phyloP scores from a whole-genome alignment of 2,888 invertebrate species.

The Tetragonula carbonaria region DNA sequence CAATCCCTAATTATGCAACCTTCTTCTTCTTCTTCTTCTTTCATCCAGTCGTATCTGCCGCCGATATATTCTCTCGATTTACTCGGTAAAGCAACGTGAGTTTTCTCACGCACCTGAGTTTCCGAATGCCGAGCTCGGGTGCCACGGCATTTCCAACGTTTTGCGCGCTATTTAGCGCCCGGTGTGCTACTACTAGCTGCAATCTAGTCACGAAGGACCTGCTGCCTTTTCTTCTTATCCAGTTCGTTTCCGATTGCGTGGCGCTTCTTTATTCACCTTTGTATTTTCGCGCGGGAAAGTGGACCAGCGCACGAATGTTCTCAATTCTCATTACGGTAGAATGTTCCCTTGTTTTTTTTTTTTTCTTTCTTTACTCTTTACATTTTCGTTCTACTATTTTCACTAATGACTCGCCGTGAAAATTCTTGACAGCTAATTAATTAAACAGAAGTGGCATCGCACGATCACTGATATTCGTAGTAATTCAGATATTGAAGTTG shows the following conservation, averaged over 20 bases:
- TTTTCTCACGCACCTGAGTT: constrained; percentile 80
- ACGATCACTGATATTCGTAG: too few relatives aligned
- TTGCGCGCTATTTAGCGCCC: constrained; percentile 55
- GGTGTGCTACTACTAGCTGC: neutral
- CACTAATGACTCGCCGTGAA: neutral
- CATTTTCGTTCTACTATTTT: neutral
- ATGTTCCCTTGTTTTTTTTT: neutral
- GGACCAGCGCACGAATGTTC: neutral
- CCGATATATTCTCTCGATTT: constrained; percentile 52
- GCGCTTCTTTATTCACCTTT: constrained; percentile 21
- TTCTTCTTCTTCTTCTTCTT: constrained; percentile 64
- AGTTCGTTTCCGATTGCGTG: constrained; percentile 35
- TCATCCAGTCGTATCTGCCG: constrained; percentile 35
- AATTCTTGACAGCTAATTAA: too few relatives aligned
- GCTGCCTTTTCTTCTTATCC: constrained; percentile 17
- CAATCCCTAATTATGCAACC: constrained; percentile 81
- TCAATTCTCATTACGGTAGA: neutral
- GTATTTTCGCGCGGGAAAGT: constrained; percentile 11
- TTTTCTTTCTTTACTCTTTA: neutral
- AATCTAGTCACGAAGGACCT: constrained; percentile 35
- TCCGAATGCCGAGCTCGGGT: constrained; percentile 60
- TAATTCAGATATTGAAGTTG: too few relatives aligned
- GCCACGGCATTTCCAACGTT: constrained; percentile 59
- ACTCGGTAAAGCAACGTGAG: constrained; percentile 61
- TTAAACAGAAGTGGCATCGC: too few relatives aligned